A percentile compares a stretch with the other conserved stretches of the same genome.
Conservation (phyloP, 2,797 vertebrate species). For the Tympanoctomys barrerae region DNA sequence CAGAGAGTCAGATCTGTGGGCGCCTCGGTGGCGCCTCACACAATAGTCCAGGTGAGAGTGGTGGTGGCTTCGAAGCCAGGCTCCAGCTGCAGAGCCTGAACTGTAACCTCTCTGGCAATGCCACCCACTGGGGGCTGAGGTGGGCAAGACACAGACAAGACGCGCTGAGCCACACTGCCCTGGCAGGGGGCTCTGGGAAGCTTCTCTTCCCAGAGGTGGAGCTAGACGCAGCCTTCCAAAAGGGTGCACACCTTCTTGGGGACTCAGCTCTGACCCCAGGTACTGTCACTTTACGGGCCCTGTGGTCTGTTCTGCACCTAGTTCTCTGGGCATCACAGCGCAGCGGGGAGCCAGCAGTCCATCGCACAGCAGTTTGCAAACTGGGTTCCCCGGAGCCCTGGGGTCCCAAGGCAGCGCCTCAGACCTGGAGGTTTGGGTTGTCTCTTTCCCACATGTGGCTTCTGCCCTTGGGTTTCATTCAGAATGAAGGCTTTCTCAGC, state of each 20-base stretch:
- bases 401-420: not conserved
- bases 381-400: not conserved
- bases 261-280: not conserved
- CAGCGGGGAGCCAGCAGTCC: not conserved
- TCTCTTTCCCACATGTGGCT: not conserved
- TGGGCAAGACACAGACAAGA: too few species aligned
- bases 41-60: not conserved
- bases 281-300: not conserved
- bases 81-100: not conserved
- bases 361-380: not conserved
- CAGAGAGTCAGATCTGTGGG: not conserved
- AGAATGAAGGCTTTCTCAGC: not conserved
- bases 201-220: not conserved
- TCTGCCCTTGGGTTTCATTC: not conserved
- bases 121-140: fast-evolving
- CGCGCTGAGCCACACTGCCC: fast-evolving
- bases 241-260: not conserved
- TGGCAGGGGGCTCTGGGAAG: not conserved
- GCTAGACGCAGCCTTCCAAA: too few species aligned
- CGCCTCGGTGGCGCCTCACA: not conserved
- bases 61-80: not conserved
- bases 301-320: too few species aligned
- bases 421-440: not conserved
- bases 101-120: fast-evolving
- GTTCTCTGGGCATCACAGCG: not conserved